Percentiles rank a stretch among this genome's conserved stretches.
phyloP scores from a whole-genome alignment of 2,113 vertebrate genomes.

The Aegotheles bennettii region DNA sequence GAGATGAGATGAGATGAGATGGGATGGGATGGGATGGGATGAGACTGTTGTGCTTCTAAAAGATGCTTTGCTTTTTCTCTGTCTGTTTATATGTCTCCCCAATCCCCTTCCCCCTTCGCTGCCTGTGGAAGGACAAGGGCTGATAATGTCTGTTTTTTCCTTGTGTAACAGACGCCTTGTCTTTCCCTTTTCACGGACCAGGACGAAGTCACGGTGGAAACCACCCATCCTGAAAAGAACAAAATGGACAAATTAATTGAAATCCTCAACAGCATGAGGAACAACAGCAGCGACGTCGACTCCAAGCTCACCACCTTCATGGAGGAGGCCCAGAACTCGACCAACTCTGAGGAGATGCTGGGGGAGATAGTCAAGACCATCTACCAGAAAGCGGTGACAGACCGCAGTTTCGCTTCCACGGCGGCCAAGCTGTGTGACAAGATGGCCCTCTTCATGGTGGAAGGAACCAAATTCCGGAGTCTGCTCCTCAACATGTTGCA shows the following conservation, averaged over 20 bases:
- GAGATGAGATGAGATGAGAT: neutral
- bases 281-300: constrained; percentile 92
- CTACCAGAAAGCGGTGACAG: constrained; percentile 89
- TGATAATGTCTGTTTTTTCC: constrained; percentile 47
- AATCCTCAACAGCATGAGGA: constrained; percentile 95
- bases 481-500: constrained; percentile 98
- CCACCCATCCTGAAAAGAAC: constrained; percentile 77
- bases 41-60: neutral
- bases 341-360: constrained; percentile 90
- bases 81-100: neutral
- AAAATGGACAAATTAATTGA: constrained; percentile 93
- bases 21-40: too few species aligned
- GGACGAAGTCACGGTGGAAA: constrained; percentile 84
- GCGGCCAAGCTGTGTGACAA: constrained; percentile 95
- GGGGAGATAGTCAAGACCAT: constrained; percentile 89
- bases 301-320: constrained; percentile 91
- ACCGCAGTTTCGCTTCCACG: constrained; percentile 93
- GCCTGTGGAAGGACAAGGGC: constrained; percentile 39
- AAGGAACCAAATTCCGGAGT: constrained; percentile 96
- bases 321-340: constrained; percentile 93
- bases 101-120: constrained; percentile 5
- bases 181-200: constrained; percentile 74
- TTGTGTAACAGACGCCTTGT: constrained; percentile 72
- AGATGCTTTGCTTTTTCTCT: neutral
- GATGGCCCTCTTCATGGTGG: constrained; percentile 98